phyloP scores from a whole-genome alignment of 2,797 vertebrate genomes.

The Muraenolepis orangiensis region DNA sequence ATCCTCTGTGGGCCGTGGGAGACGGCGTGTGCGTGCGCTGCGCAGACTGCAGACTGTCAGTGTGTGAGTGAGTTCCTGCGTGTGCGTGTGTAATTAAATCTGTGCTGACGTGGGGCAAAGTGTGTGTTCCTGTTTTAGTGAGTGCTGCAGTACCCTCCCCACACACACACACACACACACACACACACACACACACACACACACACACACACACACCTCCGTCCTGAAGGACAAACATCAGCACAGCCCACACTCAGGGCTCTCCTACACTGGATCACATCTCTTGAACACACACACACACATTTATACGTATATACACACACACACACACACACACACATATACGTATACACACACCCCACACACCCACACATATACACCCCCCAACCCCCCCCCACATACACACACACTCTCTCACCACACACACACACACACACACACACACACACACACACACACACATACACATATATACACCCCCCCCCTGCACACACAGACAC shows the following conservation, averaged over 20 bases:
- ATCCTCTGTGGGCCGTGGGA: neutral
- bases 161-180: neutral
- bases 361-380: conserved; percentile 8
- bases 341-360: neutral
- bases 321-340: neutral
- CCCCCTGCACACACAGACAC: neutral
- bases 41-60: neutral
- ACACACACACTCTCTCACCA: conserved; percentile 19
- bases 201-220: conserved; percentile 19
- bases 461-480: neutral
- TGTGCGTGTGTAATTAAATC: conserved; percentile 64
- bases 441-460: neutral
- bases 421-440: conserved; percentile 12
- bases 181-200: neutral
- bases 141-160: conserved; percentile 46
- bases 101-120: conserved; percentile 60
- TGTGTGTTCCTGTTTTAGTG: conserved; percentile 60
- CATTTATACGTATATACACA: no score
- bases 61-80: conserved; percentile 43
- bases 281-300: conserved; percentile 18
- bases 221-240: conserved; percentile 56
- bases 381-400: no score
- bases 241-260: conserved; percentile 42
- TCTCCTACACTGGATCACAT: neutral
- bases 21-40: conserved; percentile 1